phyloP scores from a whole-genome alignment of 2,888 invertebrate species.

The Drosophila acutilabella region DNA sequence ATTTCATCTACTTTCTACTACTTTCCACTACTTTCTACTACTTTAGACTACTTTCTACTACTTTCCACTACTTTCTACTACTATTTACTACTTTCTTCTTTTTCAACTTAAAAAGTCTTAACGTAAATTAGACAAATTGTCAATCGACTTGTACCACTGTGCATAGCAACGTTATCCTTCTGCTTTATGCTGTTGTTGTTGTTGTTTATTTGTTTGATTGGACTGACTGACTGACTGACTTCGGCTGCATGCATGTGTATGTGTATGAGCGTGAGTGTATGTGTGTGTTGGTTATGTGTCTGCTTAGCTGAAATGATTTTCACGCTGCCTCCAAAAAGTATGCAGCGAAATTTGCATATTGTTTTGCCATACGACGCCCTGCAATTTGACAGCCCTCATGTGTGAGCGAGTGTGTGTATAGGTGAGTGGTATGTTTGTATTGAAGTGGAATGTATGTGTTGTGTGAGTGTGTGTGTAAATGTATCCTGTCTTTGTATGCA shows the following conservation, averaged over 20 bases:
- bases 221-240: slow-evolving; percentile 41
- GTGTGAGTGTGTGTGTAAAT: slow-evolving; percentile 11
- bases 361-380: slow-evolving; percentile 54
- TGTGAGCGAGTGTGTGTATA: not conserved
- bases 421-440: not conserved
- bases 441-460: slow-evolving; percentile 10
- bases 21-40: too few relatives aligned
- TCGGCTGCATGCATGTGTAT: slow-evolving; percentile 17
- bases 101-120: not conserved
- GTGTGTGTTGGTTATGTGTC: slow-evolving; percentile 30
- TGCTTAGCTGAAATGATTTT: slow-evolving; percentile 79
- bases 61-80: too few relatives aligned
- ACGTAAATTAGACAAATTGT: not conserved
- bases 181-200: slow-evolving; percentile 17
- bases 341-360: slow-evolving; percentile 80
- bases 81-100: too few relatives aligned
- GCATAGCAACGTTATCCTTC: not conserved
- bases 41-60: too few relatives aligned
- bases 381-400: slow-evolving; percentile 5
- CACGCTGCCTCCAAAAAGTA: slow-evolving; percentile 77
- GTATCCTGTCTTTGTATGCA: slow-evolving; percentile 10
- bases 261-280: slow-evolving; percentile 15
- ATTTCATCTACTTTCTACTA: too few relatives aligned
- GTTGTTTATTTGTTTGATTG: slow-evolving; percentile 71
- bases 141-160: not conserved